Conservation (phyloP, 2,113 vertebrate genomes). For the Corapipo altera region DNA sequence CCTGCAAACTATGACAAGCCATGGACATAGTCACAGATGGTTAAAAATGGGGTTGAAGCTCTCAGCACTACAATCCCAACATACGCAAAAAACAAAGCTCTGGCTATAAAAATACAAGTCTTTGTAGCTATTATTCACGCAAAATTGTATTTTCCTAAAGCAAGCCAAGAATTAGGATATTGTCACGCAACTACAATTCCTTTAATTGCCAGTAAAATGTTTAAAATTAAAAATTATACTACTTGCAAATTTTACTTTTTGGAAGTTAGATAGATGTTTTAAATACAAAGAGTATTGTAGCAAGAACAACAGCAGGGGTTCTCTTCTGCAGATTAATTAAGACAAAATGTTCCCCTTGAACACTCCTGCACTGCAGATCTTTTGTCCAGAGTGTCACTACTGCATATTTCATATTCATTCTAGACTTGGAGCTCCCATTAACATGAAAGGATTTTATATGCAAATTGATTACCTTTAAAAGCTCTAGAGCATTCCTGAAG, state of each 20-base stretch:
- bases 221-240: slow-evolving; percentile 46
- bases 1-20: slow-evolving; percentile 40
- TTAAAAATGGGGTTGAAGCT: slow-evolving; percentile 45
- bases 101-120: not conserved
- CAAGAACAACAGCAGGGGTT: slow-evolving; percentile 62
- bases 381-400: slow-evolving; percentile 64
- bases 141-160: slow-evolving; percentile 10
- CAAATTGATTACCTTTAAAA: slow-evolving; percentile 67
- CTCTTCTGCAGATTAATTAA: slow-evolving; percentile 71
- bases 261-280: slow-evolving; percentile 61
- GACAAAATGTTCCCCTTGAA: slow-evolving; percentile 66
- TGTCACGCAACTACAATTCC: slow-evolving; percentile 40
- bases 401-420: slow-evolving; percentile 54
- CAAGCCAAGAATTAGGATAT: slow-evolving; percentile 5
- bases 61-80: not conserved
- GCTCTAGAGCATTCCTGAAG: slow-evolving; percentile 52
- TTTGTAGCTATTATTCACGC: not conserved
- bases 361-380: slow-evolving; percentile 69
- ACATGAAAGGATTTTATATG: slow-evolving; percentile 61
- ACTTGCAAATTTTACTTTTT: slow-evolving; percentile 63
- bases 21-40: slow-evolving; percentile 43
- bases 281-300: slow-evolving; percentile 48
- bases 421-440: slow-evolving; percentile 45
- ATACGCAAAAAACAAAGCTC: not conserved
- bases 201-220: slow-evolving; percentile 28